Percentiles rank a stretch among this genome's conserved stretches.
phyloP scores from a whole-genome alignment of 2,888 invertebrate genomes.

The Aporophyla nigra region DNA sequence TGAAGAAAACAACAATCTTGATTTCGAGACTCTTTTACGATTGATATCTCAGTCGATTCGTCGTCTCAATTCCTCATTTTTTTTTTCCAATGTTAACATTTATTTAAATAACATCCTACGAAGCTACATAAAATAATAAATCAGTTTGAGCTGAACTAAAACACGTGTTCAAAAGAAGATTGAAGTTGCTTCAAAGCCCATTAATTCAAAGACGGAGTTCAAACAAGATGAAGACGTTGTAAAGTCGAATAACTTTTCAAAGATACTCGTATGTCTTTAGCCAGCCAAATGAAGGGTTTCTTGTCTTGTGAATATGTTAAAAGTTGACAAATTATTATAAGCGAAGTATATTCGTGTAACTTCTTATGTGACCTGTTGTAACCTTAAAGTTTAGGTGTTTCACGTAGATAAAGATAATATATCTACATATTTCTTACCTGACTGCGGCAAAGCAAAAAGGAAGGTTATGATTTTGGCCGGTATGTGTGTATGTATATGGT shows the following conservation, averaged over 20 bases:
- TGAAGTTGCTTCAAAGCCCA: constrained; percentile 59
- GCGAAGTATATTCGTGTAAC: constrained; percentile 23
- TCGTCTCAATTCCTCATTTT: neutral
- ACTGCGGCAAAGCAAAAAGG: too few species aligned
- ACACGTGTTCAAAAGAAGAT: constrained; percentile 58
- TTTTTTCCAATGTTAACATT: neutral
- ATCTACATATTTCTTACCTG: too few species aligned
- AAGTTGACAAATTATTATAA: constrained; percentile 62
- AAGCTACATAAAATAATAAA: constrained; percentile 49
- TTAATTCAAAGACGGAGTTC: constrained; percentile 63
- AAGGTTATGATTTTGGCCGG: too few species aligned
- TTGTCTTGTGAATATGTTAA: constrained; percentile 60
- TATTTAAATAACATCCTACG: neutral
- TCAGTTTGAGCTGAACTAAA: constrained; percentile 54
- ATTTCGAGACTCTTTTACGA: neutral
- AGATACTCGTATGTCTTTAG: constrained; percentile 62
- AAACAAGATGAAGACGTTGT: constrained; percentile 58
- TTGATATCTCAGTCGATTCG: neutral
- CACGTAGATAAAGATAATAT: too few species aligned
- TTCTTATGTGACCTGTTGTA: constrained; percentile 7
- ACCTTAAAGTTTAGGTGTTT: neutral
- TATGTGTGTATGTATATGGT: too few species aligned
- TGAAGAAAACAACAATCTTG: neutral
- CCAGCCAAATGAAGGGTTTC: constrained; percentile 62
- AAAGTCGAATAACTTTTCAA: constrained; percentile 61